Percentiles rank a stretch among this genome's conserved stretches.
phyloP scores from a whole-genome alignment of 2,113 vertebrate species.

The Phasianus colchicus region DNA sequence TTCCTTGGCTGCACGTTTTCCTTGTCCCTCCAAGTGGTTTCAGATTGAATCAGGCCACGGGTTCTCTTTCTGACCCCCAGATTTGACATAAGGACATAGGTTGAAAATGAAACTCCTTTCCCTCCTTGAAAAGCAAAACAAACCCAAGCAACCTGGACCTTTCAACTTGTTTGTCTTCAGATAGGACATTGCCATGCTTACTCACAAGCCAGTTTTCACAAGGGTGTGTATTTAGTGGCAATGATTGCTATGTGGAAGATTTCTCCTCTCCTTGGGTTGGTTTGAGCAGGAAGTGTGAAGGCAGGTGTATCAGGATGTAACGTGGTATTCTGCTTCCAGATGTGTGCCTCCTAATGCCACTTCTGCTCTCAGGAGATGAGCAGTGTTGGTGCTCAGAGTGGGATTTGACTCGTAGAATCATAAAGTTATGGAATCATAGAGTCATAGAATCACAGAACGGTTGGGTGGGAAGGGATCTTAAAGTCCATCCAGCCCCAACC shows the following conservation, averaged over 20 bases:
- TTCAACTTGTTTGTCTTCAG: not conserved
- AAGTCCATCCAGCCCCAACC: no score
- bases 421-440: no score
- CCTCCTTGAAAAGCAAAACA: not conserved
- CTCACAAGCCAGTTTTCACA: accelerated
- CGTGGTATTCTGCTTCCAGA: not conserved
- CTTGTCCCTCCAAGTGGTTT: not conserved
- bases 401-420: not conserved
- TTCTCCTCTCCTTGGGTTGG: accelerated
- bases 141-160: not conserved
- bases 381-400: not conserved
- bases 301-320: not conserved
- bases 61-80: not conserved
- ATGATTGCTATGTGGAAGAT: not conserved
- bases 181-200: not conserved
- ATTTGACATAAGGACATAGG: not conserved
- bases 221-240: not conserved
- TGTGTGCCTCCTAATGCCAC: not conserved
- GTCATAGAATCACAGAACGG: no score
- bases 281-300: not conserved
- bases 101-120: not conserved
- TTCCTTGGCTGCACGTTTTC: not conserved
- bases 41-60: not conserved
- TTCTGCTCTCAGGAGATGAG: not conserved
- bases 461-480: no score